A percentile compares a stretch with the other conserved stretches of the same genome.
phyloP scores from a whole-genome alignment of 1,140 invertebrate genomes.

The Philopotamus ludificatus region DNA sequence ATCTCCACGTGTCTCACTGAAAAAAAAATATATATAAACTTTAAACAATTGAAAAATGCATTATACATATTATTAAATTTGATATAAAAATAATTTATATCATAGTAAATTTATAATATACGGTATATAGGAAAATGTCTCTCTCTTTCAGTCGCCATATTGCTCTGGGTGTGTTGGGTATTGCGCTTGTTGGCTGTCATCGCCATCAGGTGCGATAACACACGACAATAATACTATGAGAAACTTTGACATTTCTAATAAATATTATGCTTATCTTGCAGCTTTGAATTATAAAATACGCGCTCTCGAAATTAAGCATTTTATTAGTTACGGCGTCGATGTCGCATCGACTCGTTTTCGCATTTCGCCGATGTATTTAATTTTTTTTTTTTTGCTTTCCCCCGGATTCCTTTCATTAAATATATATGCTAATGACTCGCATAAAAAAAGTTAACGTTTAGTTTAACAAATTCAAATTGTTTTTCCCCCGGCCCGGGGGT shows the following conservation, averaged over 20 bases:
- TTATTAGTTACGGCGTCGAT: too few relatives aligned
- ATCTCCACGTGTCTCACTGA: too few relatives aligned
- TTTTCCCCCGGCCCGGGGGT: background rate
- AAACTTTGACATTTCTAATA: slow-evolving; percentile 30
- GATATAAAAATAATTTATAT: slow-evolving; percentile 14
- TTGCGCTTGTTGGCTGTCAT: slow-evolving; percentile 28
- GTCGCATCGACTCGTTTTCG: too few relatives aligned
- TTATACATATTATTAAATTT: slow-evolving; percentile 30
- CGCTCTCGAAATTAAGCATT: too few relatives aligned
- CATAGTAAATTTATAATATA: slow-evolving; percentile 16
- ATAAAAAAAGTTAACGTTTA: background rate
- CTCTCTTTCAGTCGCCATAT: background rate
- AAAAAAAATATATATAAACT: too few relatives aligned
- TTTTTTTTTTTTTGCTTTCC: too few relatives aligned
- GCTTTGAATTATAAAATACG: too few relatives aligned
- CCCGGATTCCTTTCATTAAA: too few relatives aligned
- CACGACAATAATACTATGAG: slow-evolving; percentile 25
- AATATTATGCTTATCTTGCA: background rate
- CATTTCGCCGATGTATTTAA: too few relatives aligned
- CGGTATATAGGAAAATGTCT: background rate
- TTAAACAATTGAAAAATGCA: too few relatives aligned
- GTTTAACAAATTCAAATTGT: background rate
- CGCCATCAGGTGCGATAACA: slow-evolving; percentile 27
- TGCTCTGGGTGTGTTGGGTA: background rate
- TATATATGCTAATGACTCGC: background rate